Evolutionary conservation across 2,888 invertebrate genomes (phyloP).

Genomic region (Hemicrepidius hirtus): DNA sequence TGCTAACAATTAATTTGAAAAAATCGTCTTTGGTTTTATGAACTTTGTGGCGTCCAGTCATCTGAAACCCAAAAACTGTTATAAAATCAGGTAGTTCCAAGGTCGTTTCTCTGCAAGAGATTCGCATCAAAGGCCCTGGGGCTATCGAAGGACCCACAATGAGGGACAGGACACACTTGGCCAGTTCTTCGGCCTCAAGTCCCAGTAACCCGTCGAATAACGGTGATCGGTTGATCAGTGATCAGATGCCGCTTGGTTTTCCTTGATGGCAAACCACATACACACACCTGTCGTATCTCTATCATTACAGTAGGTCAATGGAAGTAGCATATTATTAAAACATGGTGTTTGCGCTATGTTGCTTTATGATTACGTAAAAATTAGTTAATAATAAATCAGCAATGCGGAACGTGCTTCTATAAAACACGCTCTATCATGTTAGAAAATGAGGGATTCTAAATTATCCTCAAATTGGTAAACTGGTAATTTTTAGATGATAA

Average conservation of each 20-base stretch:
- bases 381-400: constrained; percentile 31
- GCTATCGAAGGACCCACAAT: constrained; percentile 7
- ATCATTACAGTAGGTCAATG: constrained; percentile 35
- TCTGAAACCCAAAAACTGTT: neutral
- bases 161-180: neutral
- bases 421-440: constrained; percentile 10
- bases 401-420: constrained; percentile 15
- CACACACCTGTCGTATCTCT: constrained; percentile 20
- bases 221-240: constrained; percentile 39
- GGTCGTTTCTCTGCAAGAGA: constrained; percentile 29
- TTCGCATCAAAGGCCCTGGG: neutral
- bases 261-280: constrained; percentile 10
- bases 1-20: too few relatives aligned
- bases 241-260: constrained; percentile 20
- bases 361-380: constrained; percentile 34
- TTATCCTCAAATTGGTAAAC: constrained; percentile 1
- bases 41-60: too few relatives aligned
- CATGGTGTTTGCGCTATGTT: constrained; percentile 25
- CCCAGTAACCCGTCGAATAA: constrained; percentile 48
- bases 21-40: neutral
- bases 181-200: constrained; percentile 42
- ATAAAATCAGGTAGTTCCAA: constrained; percentile 3
- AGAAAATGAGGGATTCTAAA: constrained; percentile 12
- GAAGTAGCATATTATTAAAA: constrained; percentile 32
- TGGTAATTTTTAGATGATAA: neutral